Percentiles rank a stretch among this genome's conserved stretches.
Conservation (phyloP, 2,797 vertebrate species). For the Hylomyscus alleni region DNA sequence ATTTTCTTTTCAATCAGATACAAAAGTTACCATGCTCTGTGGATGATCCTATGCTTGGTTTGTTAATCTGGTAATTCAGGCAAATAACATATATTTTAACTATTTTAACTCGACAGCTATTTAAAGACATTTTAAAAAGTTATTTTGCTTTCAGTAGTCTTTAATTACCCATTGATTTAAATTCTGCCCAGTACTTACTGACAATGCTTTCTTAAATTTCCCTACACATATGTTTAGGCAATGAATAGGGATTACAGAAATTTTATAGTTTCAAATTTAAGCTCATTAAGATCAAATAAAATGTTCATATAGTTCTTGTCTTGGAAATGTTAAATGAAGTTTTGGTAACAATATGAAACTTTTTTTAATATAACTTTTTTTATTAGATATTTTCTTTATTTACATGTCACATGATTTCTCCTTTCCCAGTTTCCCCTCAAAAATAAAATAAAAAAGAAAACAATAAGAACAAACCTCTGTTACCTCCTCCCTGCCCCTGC, state of each 20-base stretch:
- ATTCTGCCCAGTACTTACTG: neutral
- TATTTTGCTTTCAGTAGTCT: neutral
- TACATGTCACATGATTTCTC: too few species aligned
- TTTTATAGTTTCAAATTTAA: neutral
- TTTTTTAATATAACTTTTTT: too few species aligned
- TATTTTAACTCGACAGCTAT: neutral
- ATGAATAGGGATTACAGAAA: neutral
- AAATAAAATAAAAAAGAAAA: too few species aligned
- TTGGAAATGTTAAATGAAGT: constrained; percentile 2
- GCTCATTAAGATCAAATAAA: constrained; percentile 1
- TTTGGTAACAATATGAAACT: constrained; percentile 21
- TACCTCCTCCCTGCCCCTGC: too few species aligned
- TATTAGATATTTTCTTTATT: too few species aligned
- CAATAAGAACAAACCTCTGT: too few species aligned
- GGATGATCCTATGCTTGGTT: neutral
- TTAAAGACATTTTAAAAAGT: constrained; percentile 19
- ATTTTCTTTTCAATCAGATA: neutral
- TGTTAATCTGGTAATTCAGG: neutral
- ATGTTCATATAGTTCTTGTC: neutral
- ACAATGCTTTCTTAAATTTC: constrained; percentile 10
- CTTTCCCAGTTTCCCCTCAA: too few species aligned
- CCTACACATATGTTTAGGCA: neutral
- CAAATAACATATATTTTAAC: neutral
- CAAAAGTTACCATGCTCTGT: neutral
- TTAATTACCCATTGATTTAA: neutral